Conservation (phyloP, 2,797 vertebrate genomes). For the Columba guinea region DNA sequence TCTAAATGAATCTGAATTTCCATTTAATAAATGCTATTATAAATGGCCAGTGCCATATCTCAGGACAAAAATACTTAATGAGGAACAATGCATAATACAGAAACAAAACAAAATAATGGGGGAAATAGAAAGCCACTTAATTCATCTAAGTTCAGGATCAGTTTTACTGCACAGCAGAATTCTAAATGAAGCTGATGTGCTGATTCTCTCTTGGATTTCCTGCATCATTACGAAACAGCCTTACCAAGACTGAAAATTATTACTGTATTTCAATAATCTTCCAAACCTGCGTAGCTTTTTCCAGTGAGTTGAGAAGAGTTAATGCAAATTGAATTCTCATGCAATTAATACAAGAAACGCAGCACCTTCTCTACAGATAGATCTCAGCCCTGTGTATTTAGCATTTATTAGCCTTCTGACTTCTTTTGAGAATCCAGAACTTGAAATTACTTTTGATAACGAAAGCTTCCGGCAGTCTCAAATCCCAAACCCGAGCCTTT, state of each 20-base stretch:
- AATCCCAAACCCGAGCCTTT: not conserved
- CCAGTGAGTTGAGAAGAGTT: not conserved
- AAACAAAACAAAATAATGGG: not conserved
- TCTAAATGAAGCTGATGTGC: not conserved
- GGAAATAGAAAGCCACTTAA: not conserved
- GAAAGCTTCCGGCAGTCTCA: not conserved
- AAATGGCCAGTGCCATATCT: not conserved
- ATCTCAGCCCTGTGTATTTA: not conserved
- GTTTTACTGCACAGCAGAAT: not conserved
- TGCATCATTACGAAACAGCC: not conserved
- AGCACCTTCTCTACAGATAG: not conserved
- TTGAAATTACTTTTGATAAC: not conserved
- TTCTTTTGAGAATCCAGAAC: not conserved
- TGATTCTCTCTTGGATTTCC: not conserved
- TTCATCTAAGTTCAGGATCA: not conserved
- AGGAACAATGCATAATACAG: not conserved
- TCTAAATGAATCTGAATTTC: slow-evolving; percentile 1
- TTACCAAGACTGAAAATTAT: not conserved
- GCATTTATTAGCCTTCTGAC: not conserved
- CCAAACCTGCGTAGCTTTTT: not conserved
- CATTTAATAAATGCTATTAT: not conserved
- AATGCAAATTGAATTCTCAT: not conserved
- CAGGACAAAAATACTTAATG: not conserved
- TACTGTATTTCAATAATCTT: not conserved
- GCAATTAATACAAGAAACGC: not conserved